Evolutionary conservation across 2,113 vertebrate species (phyloP).

Genomic region (Notothenia coriiceps): DNA sequence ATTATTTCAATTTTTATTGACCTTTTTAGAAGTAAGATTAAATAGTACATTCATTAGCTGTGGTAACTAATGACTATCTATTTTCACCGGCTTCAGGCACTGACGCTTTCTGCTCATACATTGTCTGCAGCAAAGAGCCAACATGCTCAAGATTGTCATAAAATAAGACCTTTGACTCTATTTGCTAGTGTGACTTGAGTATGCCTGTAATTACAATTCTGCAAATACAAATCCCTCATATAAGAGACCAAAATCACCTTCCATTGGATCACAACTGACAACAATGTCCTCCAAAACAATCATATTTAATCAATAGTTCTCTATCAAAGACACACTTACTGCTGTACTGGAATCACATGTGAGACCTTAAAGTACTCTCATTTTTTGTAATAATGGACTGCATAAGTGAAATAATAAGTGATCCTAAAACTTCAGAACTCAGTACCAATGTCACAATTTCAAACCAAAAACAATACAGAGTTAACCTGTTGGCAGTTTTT

Average conservation of each 20-base stretch:
- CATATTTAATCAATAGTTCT: not conserved
- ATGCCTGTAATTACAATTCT: not conserved
- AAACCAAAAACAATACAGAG: conserved; percentile 81
- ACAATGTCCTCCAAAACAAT: not conserved
- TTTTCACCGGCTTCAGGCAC: not conserved
- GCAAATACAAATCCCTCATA: not conserved
- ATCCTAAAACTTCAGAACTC: conserved; percentile 61
- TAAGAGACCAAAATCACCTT: not conserved
- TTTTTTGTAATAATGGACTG: conserved; percentile 12
- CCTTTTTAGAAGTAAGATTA: not conserved
- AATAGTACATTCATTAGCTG: not conserved
- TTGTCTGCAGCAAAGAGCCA: not conserved
- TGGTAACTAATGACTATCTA: not conserved
- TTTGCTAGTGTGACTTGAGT: not conserved
- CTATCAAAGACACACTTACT: not conserved
- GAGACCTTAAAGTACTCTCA: not conserved
- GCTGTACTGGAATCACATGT: not conserved
- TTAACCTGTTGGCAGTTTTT: conserved; percentile 79
- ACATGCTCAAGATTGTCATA: not conserved
- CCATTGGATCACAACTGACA: not conserved
- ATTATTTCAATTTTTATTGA: not conserved
- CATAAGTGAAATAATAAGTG: conserved; percentile 67
- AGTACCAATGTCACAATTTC: conserved; percentile 59
- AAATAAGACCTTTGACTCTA: not conserved
- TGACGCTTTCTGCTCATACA: not conserved